These are phyloP conservation scores for Aptenodytes forsteri DNA, from an alignment of 2,113 vertebrate genomes.

Conservation along the genomic window DNA sequence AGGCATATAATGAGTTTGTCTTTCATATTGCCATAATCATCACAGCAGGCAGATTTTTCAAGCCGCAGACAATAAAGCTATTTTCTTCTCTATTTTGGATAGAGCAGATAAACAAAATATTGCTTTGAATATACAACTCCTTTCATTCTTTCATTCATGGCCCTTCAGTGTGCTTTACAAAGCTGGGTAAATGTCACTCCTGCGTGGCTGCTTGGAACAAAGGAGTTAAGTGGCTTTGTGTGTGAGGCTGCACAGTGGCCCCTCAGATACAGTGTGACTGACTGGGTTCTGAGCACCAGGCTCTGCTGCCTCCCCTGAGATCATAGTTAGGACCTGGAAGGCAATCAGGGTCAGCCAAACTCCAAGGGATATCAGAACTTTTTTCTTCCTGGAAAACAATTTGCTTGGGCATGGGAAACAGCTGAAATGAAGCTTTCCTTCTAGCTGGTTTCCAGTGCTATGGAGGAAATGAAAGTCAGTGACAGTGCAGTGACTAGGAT, in stretches of 20 bases:
- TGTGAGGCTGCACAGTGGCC: not conserved
- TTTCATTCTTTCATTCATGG: not conserved
- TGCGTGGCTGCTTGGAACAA: not conserved
- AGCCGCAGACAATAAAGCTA: not conserved
- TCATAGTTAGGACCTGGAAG: not conserved
- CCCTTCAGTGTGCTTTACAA: not conserved
- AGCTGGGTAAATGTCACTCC: not conserved
- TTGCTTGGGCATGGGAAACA: not conserved
- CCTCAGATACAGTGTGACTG: not conserved
- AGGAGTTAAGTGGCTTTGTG: not conserved
- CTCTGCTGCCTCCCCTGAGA: not conserved
- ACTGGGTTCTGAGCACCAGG: not conserved
- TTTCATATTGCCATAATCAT: not conserved
- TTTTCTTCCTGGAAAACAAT: not conserved
- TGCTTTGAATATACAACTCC: not conserved
- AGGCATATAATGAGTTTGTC: not conserved
- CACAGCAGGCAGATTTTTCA: not conserved
- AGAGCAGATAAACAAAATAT: not conserved
- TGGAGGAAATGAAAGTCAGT: not conserved
- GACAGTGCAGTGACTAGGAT: not conserved
- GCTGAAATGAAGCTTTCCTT: not conserved
- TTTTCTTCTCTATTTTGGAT: not conserved
- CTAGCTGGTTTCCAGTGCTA: not conserved
- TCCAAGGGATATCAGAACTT: not conserved
- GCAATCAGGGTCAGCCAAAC: not conserved